phyloP scores from a whole-genome alignment of 2,797 vertebrate species.

The Podarcis siculus region DNA sequence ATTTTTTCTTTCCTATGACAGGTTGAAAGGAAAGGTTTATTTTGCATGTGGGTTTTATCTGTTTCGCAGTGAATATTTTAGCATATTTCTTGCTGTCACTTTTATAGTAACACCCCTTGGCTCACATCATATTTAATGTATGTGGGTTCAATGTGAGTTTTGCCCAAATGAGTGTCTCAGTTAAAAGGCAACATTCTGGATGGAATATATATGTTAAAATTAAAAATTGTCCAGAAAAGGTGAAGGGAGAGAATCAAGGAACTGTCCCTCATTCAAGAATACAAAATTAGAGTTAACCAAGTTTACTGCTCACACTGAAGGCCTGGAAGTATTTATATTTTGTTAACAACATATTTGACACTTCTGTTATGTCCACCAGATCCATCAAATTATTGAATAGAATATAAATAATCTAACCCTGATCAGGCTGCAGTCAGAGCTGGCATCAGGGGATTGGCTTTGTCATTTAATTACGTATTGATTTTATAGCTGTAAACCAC shows the following conservation, averaged over 20 bases:
- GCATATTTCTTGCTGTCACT: conserved; percentile 22
- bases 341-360: neutral
- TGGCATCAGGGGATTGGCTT: too few relatives aligned
- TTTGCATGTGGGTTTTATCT: neutral
- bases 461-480: too few relatives aligned
- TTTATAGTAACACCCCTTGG: conserved; percentile 20
- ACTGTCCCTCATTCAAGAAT: neutral
- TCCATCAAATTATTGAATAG: neutral
- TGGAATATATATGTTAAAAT: neutral
- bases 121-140: conserved; percentile 29
- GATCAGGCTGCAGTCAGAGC: neutral
- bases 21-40: neutral
- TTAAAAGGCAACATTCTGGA: conserved; percentile 8
- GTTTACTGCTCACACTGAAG: neutral
- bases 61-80: conserved; percentile 34
- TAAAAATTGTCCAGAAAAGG: neutral
- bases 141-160: neutral
- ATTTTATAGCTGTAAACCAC: too few relatives aligned
- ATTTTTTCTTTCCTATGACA: neutral
- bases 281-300: neutral
- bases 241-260: neutral
- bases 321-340: neutral
- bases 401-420: neutral
- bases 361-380: neutral
- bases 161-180: conserved; percentile 1